A percentile compares a stretch with the other conserved stretches of the same genome.
Evolutionary conservation across 2,888 invertebrate genomes (phyloP).

Genomic region (Mythimna lalbum): DNA sequence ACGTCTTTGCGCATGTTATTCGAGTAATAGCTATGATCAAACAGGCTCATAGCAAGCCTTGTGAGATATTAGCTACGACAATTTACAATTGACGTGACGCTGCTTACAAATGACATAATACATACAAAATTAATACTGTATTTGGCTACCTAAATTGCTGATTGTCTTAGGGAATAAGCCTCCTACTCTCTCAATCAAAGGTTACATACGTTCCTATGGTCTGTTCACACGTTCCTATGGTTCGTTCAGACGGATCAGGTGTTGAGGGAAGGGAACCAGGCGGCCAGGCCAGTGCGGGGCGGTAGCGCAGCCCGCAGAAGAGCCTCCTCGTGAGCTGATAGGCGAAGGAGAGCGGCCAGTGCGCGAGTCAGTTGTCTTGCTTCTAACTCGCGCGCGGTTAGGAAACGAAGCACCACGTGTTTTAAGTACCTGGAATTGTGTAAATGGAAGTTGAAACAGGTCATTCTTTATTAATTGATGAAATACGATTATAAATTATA

Average conservation of each 20-base stretch:
- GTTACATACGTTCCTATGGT: slow-evolving; percentile 12
- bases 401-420: slow-evolving; percentile 97
- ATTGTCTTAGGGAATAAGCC: slow-evolving; percentile 6
- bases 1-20: not conserved
- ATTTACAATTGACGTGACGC: not conserved
- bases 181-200: not conserved
- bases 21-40: not conserved
- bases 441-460: no score
- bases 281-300: slow-evolving; percentile 79
- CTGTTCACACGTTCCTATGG: slow-evolving; percentile 2
- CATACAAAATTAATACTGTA: slow-evolving; percentile 40
- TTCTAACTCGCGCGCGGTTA: slow-evolving; percentile 96
- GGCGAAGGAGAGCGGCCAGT: slow-evolving; percentile 95
- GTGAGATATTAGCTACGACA: not conserved
- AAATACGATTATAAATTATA: not conserved
- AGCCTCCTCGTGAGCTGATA: slow-evolving; percentile 96
- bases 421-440: slow-evolving; percentile 92
- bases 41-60: not conserved
- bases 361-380: slow-evolving; percentile 97
- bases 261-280: slow-evolving; percentile 83
- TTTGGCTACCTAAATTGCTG: slow-evolving; percentile 19
- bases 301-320: slow-evolving; percentile 94
- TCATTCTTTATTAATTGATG: not conserved
- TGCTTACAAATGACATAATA: slow-evolving; percentile 16
- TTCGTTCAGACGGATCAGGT: slow-evolving; percentile 70